Percentiles rank a stretch among this genome's conserved stretches.
These are phyloP conservation scores for Neocrepidodera transversa DNA, from an alignment of 2,888 invertebrate genomes.

Conservation along the genomic window DNA sequence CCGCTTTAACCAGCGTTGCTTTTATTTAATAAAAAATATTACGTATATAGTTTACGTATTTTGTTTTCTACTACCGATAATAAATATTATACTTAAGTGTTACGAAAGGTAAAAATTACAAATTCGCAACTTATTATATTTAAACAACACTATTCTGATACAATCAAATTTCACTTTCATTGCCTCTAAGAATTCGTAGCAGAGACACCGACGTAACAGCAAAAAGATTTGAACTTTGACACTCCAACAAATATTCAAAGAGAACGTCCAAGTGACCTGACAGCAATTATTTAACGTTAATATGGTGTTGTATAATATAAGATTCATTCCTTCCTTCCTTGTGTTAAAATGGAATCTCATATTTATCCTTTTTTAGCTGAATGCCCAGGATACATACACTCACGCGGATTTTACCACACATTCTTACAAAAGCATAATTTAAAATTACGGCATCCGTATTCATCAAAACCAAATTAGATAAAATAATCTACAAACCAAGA, in stretches of 20 bases:
- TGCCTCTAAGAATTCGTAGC: conserved; percentile 2
- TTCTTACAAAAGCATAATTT: neutral
- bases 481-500: too few relatives aligned
- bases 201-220: conserved; percentile 24
- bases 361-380: neutral
- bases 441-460: neutral
- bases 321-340: conserved; percentile 1
- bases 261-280: conserved; percentile 9
- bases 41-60: too few relatives aligned
- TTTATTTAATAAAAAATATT: too few relatives aligned
- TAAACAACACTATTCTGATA: conserved; percentile 4
- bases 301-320: neutral
- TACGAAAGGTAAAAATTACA: neutral
- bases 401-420: neutral
- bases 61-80: neutral
- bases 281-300: neutral
- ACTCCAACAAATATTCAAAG: conserved; percentile 16
- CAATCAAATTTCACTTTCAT: conserved; percentile 19
- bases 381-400: neutral
- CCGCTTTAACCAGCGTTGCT: too few relatives aligned
- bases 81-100: neutral
- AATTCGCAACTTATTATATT: neutral
- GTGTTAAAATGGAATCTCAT: neutral
- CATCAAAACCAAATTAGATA: too few relatives aligned
- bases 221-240: conserved; percentile 31